These are phyloP conservation scores for Pteropus alecto DNA, from an alignment of 2,113 vertebrate genomes.

Conservation along the genomic window DNA sequence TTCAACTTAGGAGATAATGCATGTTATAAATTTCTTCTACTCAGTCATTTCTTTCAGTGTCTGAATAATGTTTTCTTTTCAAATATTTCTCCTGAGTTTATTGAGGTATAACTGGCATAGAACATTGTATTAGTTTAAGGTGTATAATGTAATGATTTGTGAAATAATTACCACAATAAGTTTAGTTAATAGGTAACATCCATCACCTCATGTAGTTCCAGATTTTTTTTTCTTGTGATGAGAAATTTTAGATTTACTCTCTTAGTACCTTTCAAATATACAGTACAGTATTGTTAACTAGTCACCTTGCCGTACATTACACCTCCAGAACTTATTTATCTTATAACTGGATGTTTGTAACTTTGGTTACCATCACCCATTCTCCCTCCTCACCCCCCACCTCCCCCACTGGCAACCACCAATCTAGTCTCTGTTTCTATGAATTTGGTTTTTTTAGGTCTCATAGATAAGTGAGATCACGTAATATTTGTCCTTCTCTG, in stretches of 20 bases:
- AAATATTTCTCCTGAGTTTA: neutral
- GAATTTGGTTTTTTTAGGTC: neutral
- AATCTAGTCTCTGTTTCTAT: neutral
- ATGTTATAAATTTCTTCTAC: neutral
- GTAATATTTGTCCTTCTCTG: neutral
- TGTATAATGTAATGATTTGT: neutral
- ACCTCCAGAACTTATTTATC: neutral
- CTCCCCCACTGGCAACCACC: neutral
- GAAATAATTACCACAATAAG: neutral
- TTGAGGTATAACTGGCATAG: neutral
- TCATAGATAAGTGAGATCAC: neutral
- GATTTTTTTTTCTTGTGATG: neutral
- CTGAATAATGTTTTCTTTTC: neutral
- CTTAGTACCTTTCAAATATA: neutral
- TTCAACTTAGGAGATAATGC: neutral
- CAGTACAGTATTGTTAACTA: neutral
- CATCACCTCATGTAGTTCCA: neutral
- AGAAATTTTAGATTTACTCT: neutral
- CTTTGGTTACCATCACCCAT: neutral
- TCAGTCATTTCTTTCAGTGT: neutral
- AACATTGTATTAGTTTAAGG: neutral
- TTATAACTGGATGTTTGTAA: neutral
- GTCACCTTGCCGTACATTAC: neutral
- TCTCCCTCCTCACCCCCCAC: neutral
- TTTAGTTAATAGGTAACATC: neutral